These are phyloP conservation scores for Rhopilema esculentum DNA, from an alignment of 30 jellyfish, hydroid and myxozoan genomes.

Conservation along the genomic window DNA sequence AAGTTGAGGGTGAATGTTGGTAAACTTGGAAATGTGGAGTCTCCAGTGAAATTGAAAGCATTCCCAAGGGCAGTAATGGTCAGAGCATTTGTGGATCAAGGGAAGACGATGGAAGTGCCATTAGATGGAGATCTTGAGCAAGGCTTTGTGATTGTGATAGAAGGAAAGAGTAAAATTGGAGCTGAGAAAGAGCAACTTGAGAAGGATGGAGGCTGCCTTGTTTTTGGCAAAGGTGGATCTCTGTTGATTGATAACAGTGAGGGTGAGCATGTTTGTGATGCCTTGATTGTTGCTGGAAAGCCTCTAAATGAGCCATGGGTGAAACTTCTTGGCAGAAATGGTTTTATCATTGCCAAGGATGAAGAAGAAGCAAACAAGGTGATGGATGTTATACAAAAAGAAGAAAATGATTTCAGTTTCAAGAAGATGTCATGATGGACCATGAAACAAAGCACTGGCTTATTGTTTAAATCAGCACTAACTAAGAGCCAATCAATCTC, in stretches of 20 bases:
- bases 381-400: constrained; percentile 32
- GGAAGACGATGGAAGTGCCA: constrained; percentile 46
- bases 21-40: constrained; percentile 51
- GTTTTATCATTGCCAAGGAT: constrained; percentile 53
- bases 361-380: constrained; percentile 45
- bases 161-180: constrained; percentile 55
- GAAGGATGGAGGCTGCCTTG: constrained; percentile 18
- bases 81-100: constrained; percentile 44
- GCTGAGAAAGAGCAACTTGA: constrained; percentile 34
- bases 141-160: constrained; percentile 42
- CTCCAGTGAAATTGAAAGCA: constrained; percentile 49
- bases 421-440: constrained; percentile 1
- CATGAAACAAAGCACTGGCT: too few relatives aligned
- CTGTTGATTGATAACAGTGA: constrained; percentile 30
- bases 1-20: constrained; percentile 38
- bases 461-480: too few relatives aligned
- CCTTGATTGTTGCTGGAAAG: constrained; percentile 51
- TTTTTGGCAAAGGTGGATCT: constrained; percentile 46
- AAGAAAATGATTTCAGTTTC: constrained; percentile 25
- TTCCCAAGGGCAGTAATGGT: constrained; percentile 59
- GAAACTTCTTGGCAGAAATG: constrained; percentile 57
- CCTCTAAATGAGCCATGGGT: constrained; percentile 67
- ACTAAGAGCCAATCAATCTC: too few relatives aligned
- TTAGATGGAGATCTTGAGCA: constrained; percentile 45
- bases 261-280: constrained; percentile 33